A percentile compares a stretch with the other conserved stretches of the same genome.
Conservation (phyloP, 2,888 invertebrate genomes). For the Drosophila ustulata region DNA sequence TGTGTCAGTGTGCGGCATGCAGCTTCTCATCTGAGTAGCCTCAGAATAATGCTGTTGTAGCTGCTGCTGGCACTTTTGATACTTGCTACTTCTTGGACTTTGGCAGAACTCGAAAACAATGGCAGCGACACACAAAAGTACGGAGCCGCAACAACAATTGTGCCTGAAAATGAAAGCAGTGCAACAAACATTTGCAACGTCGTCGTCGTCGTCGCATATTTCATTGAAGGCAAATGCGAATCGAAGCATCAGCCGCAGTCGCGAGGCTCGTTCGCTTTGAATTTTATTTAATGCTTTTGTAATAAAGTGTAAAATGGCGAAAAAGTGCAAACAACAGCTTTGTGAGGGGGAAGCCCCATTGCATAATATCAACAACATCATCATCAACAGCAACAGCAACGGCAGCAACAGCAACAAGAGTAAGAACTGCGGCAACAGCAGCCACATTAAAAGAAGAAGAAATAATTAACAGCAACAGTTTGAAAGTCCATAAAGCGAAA, state of each 20-base stretch:
- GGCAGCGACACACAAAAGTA: constrained; percentile 66
- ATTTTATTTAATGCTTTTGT: constrained; percentile 82
- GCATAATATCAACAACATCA: constrained; percentile 77
- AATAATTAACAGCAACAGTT: constrained; percentile 80
- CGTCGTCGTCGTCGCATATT: constrained; percentile 46
- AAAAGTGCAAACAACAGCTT: constrained; percentile 77
- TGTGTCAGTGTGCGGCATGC: constrained; percentile 33
- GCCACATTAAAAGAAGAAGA: constrained; percentile 79
- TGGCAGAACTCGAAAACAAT: constrained; percentile 64
- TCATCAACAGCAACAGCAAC: constrained; percentile 55
- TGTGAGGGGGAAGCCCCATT: constrained; percentile 47
- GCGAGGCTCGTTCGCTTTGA: constrained; percentile 74
- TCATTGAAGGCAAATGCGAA: constrained; percentile 64
- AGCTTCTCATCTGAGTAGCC: constrained; percentile 24
- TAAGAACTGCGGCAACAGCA: constrained; percentile 26
- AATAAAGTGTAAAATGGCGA: constrained; percentile 81
- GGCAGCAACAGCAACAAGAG: constrained; percentile 37
- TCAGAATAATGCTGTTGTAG: constrained; percentile 25
- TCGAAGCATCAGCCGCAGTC: constrained; percentile 54
- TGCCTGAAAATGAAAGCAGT: constrained; percentile 49
- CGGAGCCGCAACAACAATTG: constrained; percentile 69
- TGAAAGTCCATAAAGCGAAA: constrained; percentile 80
- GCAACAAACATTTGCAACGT: constrained; percentile 57
- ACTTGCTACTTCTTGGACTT: constrained; percentile 59
- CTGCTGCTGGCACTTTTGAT: constrained; percentile 58